These are phyloP conservation scores for Psilopsiagon aurifrons DNA, from an alignment of 2,113 vertebrate species.

Conservation along the genomic window DNA sequence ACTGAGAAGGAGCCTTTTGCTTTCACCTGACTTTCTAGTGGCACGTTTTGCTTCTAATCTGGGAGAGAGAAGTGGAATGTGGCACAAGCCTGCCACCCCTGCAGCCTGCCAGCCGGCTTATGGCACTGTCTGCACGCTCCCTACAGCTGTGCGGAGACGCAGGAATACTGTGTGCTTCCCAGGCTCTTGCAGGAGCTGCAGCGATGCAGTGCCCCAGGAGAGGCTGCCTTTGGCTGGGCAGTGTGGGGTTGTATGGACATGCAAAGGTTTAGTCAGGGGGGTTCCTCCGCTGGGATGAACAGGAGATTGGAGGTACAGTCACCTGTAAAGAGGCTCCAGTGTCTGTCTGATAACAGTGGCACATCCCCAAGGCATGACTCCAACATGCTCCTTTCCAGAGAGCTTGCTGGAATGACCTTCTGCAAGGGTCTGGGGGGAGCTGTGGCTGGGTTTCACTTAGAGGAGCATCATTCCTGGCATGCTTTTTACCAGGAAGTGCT, in stretches of 20 bases:
- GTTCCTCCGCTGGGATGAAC: background rate
- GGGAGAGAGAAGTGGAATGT: constrained; percentile 22
- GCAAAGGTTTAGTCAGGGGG: background rate
- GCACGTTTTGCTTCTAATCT: constrained; percentile 63
- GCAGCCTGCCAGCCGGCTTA: constrained; percentile 47
- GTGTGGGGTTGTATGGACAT: background rate
- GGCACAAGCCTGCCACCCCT: constrained; percentile 44
- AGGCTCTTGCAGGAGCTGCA: background rate
- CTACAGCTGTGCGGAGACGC: background rate
- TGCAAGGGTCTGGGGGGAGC: background rate
- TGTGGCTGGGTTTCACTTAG: background rate
- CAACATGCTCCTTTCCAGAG: background rate
- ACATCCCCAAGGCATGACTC: background rate
- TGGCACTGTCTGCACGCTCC: constrained; percentile 13
- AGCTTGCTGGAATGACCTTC: constrained; percentile 2
- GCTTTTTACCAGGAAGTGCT: background rate
- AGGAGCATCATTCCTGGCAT: background rate
- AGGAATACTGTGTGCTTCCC: background rate
- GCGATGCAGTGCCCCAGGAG: background rate
- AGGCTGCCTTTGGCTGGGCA: background rate
- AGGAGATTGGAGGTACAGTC: constrained; percentile 10
- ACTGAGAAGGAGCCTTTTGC: background rate
- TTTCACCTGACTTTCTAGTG: constrained; percentile 55
- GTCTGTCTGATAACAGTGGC: background rate
- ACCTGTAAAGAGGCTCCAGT: background rate